Conservation (phyloP, 2,113 vertebrate genomes). For the Emydura subglobosa region DNA sequence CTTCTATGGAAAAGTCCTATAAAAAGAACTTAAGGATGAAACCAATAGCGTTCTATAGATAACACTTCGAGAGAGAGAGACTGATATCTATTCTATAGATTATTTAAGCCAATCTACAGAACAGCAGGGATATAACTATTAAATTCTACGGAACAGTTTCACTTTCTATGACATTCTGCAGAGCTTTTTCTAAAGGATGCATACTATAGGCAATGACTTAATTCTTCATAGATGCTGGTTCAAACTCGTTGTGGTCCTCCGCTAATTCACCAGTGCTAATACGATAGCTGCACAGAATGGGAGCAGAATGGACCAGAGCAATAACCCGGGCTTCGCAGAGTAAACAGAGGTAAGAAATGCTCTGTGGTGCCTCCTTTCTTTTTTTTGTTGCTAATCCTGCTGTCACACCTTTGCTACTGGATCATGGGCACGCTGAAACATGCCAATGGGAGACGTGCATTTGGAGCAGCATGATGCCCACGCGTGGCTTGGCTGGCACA, state of each 20-base stretch:
- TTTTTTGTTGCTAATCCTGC: background rate
- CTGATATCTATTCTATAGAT: background rate
- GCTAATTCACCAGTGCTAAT: background rate
- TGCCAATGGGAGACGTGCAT: background rate
- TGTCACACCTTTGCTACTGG: background rate
- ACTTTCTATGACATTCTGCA: background rate
- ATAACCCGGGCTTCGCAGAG: background rate
- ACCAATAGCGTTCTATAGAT: background rate
- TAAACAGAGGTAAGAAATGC: background rate
- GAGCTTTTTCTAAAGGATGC: background rate
- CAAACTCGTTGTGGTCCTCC: no score
- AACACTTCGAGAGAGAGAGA: background rate
- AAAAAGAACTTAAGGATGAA: conserved; percentile 17
- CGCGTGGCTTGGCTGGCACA: no score
- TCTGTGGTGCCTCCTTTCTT: background rate
- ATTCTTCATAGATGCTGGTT: no score
- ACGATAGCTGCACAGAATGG: background rate
- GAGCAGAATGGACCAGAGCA: background rate
- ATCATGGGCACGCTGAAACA: background rate
- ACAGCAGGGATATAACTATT: background rate
- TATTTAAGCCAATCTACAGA: background rate
- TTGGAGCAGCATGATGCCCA: background rate
- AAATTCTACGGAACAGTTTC: background rate
- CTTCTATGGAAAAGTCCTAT: fast-evolving
- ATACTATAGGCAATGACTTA: background rate